Evolutionary conservation across 2,797 vertebrate species (phyloP).

Genomic region (Todus mexicanus): DNA sequence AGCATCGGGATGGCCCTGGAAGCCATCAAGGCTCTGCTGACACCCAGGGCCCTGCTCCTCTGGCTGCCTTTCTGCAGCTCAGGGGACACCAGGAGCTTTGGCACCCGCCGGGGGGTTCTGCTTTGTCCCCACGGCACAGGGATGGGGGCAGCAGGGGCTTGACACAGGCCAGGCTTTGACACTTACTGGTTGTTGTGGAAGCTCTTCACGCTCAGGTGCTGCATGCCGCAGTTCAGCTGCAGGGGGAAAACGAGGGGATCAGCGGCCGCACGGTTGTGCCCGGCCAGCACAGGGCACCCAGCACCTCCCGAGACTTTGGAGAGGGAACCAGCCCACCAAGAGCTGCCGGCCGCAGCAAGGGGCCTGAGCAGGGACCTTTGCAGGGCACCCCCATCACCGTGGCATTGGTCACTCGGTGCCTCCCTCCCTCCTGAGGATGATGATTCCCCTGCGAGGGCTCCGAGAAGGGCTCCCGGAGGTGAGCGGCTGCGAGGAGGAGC

Average conservation of each 20-base stretch:
- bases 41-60: not conserved
- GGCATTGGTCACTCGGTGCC: not conserved
- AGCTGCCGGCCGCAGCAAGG: not conserved
- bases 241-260: not conserved
- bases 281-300: accelerated
- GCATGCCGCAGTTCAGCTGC: conserved; percentile 83
- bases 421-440: not conserved
- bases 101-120: not conserved
- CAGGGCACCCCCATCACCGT: not conserved
- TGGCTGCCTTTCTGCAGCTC: not conserved
- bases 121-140: not conserved
- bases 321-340: accelerated
- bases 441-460: not conserved
- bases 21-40: not conserved
- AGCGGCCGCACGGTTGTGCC: not conserved
- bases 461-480: not conserved
- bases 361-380: not conserved
- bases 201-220: conserved; percentile 76
- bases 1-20: not conserved
- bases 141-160: not conserved
- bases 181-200: conserved; percentile 83
- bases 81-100: not conserved
- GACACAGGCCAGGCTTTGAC: not conserved
- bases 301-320: not conserved
- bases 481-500: not conserved